Conservation (phyloP, 2,888 invertebrate genomes). For the Chloromyia formosa region DNA sequence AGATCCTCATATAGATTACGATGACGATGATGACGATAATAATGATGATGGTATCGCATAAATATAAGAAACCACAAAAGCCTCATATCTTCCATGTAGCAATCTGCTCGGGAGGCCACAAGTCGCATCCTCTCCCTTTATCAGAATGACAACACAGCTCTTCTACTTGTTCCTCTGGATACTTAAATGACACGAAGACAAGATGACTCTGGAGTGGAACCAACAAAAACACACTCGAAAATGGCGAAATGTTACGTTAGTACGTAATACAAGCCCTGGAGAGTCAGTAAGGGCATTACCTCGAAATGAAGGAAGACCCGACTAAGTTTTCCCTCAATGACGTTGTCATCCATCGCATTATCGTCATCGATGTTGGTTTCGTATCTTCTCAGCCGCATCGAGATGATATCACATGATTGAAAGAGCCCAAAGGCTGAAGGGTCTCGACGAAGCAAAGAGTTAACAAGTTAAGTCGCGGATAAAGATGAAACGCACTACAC, state of each 20-base stretch:
- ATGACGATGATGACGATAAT: background rate
- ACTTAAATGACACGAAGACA: background rate
- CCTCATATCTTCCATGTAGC: background rate
- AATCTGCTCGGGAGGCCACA: background rate
- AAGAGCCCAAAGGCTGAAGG: too few relatives aligned
- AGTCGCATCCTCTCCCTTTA: background rate
- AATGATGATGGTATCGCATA: constrained; percentile 10
- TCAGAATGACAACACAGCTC: background rate
- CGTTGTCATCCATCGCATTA: too few relatives aligned
- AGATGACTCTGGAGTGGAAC: background rate
- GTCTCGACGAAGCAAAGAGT: too few relatives aligned
- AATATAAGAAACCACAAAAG: constrained; percentile 18
- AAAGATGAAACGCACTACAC: too few relatives aligned
- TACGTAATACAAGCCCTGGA: background rate
- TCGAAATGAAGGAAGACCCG: too few relatives aligned
- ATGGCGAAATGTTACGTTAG: constrained; percentile 24
- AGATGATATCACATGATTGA: too few relatives aligned
- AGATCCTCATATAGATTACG: background rate
- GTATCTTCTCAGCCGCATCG: too few relatives aligned
- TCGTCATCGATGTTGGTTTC: too few relatives aligned
- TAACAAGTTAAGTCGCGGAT: too few relatives aligned
- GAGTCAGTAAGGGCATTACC: too few relatives aligned
- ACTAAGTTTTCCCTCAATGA: too few relatives aligned
- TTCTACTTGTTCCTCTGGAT: background rate
- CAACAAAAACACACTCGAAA: constrained; percentile 10